Evolutionary conservation across 2,113 vertebrate genomes (phyloP), one percentile per base, ranked within the genome.

Genomic region (Empidonax traillii): DNA sequence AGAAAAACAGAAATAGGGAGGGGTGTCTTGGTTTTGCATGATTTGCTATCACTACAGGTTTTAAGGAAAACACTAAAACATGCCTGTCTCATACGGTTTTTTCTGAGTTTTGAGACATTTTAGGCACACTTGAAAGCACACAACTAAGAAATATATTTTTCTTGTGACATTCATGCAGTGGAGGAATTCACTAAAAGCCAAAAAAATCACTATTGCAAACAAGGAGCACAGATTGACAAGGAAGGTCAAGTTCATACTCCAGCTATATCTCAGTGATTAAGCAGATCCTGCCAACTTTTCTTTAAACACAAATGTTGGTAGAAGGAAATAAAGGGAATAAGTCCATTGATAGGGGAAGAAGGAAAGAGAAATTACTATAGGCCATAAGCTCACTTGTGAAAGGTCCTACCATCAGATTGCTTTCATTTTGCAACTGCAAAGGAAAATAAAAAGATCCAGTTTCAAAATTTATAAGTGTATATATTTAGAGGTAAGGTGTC

Each of bases 1-100:
- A 49, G 8, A 69, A 5, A 72, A 41, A 10, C 7, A 73, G 17
- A 68, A 72, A 47, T 5, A 12, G 3, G 5, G 2, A 7, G 2
- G 2, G 0, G 16, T 10, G 0, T 33, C 39, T 75, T 33, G 8
- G 14, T 23, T 89, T 87, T 59, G 20, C 23, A 67, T 1, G 0
- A 41, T 6, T 9, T 35, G 46, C 12, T 25, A 66, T 12, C 59
- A n/a, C 23, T 22, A 27, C 2, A 73, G 53, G 4, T 15, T 68
- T 52, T 6, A 6, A 85, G 14, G 10, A 52, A 72, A 67, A n/a
- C 8, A 56, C 6, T 6, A 15, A 77, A 85, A 68, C 20, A 33
- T n/a, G 49, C 5, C 7, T 12, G 8, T 53, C 82, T 65, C 51
- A 35, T 24, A 21, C 2, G 59, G 13, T 6, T 84, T 59, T 80